These are phyloP conservation scores for Thera obeliscata DNA, from an alignment of 2,888 invertebrate genomes.

Conservation along the genomic window DNA sequence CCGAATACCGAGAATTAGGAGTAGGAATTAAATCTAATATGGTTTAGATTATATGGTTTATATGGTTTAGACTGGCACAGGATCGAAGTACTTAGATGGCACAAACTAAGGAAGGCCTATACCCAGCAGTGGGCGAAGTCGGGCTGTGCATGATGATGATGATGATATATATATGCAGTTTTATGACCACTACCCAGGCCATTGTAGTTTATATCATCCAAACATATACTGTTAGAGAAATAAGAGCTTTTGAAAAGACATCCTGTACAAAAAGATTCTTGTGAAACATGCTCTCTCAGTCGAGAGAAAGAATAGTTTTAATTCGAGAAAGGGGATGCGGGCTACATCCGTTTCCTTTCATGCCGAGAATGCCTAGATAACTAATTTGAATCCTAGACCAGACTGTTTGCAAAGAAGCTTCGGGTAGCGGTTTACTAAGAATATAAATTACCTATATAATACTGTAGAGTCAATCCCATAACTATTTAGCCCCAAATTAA, in stretches of 20 bases:
- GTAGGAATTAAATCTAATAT: too few relatives aligned
- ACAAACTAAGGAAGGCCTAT: too few relatives aligned
- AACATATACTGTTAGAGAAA: not conserved
- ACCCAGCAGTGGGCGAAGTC: too few relatives aligned
- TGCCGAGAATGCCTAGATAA: conserved; percentile 8
- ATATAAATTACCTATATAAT: not conserved
- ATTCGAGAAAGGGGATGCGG: conserved; percentile 24
- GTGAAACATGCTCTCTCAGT: conserved; percentile 1
- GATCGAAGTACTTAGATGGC: too few relatives aligned
- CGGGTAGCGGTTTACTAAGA: conserved; percentile 1
- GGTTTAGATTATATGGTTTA: too few relatives aligned
- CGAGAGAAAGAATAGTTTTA: conserved; percentile 4
- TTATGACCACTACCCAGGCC: not conserved
- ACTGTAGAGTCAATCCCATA: too few relatives aligned
- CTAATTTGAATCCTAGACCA: conserved; percentile 22
- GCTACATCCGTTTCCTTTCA: conserved; percentile 15
- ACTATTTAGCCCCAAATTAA: conserved; percentile 8
- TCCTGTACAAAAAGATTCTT: not conserved
- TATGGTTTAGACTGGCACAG: too few relatives aligned
- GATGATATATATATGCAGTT: too few relatives aligned
- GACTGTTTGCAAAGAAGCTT: conserved; percentile 9
- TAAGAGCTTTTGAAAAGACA: not conserved
- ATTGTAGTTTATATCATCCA: not conserved
- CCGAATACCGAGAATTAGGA: too few relatives aligned
- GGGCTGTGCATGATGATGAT: too few relatives aligned